phyloP scores from a whole-genome alignment of 30 jellyfish, hydroid and myxozoan genomes.

The Catostylus mosaicus region DNA sequence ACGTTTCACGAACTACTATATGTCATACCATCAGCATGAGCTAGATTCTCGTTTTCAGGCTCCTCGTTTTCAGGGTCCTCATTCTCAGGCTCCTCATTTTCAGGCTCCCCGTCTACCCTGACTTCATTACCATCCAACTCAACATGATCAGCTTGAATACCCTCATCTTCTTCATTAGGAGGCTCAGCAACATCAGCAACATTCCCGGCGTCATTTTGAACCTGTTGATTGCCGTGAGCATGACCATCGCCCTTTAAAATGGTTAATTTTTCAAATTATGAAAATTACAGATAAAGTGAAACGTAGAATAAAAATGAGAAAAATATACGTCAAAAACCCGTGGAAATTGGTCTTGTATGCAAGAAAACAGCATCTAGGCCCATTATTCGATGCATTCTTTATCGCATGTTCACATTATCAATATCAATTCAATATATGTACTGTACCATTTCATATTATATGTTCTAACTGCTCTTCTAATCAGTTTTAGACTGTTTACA shows the following conservation, averaged over 20 bases:
- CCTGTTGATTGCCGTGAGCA: slow-evolving; percentile 33
- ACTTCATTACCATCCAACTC: neutral
- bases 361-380: too few relatives aligned
- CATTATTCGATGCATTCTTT: too few relatives aligned
- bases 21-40: slow-evolving; percentile 57
- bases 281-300: too few relatives aligned
- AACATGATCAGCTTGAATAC: neutral
- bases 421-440: too few relatives aligned
- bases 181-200: slow-evolving; percentile 21
- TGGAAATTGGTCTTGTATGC: too few relatives aligned
- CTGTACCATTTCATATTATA: too few relatives aligned
- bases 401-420: too few relatives aligned
- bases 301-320: too few relatives aligned
- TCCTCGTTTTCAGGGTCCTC: slow-evolving; percentile 73
- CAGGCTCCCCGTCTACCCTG: slow-evolving; percentile 69
- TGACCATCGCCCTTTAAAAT: slow-evolving; percentile 26
- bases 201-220: slow-evolving; percentile 3
- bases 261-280: neutral
- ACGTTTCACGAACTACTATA: too few relatives aligned
- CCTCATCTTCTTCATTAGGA: slow-evolving; percentile 17
- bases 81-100: slow-evolving; percentile 45
- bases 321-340: too few relatives aligned
- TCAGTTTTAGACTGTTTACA: too few relatives aligned
- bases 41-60: slow-evolving; percentile 45
- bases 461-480: too few relatives aligned